Conservation (phyloP, 2,113 vertebrate species). For the Sterrhoptilus dennistouni region DNA sequence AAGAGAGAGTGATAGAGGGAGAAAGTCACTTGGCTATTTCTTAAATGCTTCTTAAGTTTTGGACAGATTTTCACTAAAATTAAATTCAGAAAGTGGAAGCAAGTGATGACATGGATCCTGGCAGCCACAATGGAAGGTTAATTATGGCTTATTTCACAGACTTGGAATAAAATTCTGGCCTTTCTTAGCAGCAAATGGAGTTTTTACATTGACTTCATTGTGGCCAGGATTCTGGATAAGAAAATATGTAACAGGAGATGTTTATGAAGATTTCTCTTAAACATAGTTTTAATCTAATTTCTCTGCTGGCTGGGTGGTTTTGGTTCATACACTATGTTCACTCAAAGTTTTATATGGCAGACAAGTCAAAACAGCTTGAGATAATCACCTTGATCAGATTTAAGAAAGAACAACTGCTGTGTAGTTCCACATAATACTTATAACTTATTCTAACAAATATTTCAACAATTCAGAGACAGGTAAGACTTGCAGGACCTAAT, state of each 20-base stretch:
- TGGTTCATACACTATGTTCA: not conserved
- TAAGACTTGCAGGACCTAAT: not conserved
- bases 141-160: constrained; percentile 44
- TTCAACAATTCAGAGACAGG: not conserved
- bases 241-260: constrained; percentile 35
- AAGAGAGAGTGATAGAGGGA: not conserved
- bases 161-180: constrained; percentile 38
- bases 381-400: not conserved
- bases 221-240: constrained; percentile 22
- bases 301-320: not conserved
- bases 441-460: not conserved
- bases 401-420: not conserved
- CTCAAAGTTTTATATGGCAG: not conserved
- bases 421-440: not conserved
- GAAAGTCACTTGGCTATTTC: not conserved
- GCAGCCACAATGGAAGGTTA: constrained; percentile 22
- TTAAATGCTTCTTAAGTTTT: not conserved
- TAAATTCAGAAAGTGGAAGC: constrained; percentile 34
- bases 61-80: not conserved
- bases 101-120: constrained; percentile 52
- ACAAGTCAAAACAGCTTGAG: not conserved
- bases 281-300: constrained; percentile 31
- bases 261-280: constrained; percentile 41
- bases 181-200: not conserved
- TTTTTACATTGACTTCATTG: constrained; percentile 27